These are phyloP conservation scores for Sebastes dallii DNA, from an alignment of 2,797 vertebrate genomes.

Conservation along the genomic window DNA sequence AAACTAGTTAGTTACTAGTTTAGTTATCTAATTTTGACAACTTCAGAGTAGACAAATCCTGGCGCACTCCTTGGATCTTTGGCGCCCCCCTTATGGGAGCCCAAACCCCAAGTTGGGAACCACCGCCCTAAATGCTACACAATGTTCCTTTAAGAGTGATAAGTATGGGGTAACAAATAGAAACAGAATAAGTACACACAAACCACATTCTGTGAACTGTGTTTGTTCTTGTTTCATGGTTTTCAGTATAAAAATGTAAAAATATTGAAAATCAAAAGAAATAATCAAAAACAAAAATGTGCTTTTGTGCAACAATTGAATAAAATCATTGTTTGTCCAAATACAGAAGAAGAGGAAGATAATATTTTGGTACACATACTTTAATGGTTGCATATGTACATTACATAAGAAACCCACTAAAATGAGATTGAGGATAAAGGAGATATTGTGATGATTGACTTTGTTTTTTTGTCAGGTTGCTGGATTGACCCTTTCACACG, in stretches of 20 bases:
- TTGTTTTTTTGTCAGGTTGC: background rate
- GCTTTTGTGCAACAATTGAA: background rate
- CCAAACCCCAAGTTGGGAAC: too few relatives aligned
- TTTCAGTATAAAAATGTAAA: too few relatives aligned
- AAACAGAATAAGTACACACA: too few relatives aligned
- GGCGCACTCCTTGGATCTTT: too few relatives aligned
- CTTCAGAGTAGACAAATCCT: too few relatives aligned
- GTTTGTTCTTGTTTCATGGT: too few relatives aligned
- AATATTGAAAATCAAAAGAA: fast-evolving
- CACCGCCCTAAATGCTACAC: fast-evolving
- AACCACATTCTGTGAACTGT: too few relatives aligned
- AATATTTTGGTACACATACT: background rate
- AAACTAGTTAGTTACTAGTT: too few relatives aligned
- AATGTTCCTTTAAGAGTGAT: too few relatives aligned
- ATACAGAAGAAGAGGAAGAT: background rate
- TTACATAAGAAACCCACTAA: background rate
- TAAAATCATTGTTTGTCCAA: background rate
- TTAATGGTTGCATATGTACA: background rate
- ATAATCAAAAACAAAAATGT: background rate
- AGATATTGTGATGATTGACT: background rate
- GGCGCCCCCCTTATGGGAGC: too few relatives aligned
- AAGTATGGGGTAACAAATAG: too few relatives aligned
- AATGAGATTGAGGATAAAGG: background rate
- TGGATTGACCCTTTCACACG: slow-evolving; percentile 46
- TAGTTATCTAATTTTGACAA: too few relatives aligned